These are phyloP conservation scores for Balearica regulorum DNA, from an alignment of 2,797 vertebrate genomes.

Conservation along the genomic window DNA sequence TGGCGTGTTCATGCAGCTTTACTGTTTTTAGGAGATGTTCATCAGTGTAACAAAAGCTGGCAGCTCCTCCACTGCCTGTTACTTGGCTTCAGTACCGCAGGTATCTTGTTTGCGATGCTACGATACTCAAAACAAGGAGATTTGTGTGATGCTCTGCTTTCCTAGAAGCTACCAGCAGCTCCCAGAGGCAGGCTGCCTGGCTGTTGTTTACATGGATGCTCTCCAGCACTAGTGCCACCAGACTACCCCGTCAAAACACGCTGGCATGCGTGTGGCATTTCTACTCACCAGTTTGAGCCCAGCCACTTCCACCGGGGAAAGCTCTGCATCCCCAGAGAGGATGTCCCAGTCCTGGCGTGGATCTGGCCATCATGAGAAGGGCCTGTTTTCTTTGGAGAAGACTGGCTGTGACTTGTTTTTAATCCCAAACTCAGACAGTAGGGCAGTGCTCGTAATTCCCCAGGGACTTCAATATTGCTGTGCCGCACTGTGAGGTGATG, in stretches of 20 bases:
- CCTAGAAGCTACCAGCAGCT: neutral
- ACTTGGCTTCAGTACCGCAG: neutral
- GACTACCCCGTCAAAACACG: neutral
- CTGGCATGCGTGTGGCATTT: neutral
- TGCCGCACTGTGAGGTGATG: neutral
- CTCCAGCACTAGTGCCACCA: neutral
- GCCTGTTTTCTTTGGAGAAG: neutral
- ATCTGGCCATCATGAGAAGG: neutral
- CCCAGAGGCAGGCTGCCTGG: neutral
- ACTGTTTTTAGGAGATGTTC: neutral
- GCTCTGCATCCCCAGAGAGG: neutral
- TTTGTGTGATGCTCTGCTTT: neutral
- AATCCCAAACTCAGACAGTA: neutral
- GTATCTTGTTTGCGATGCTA: neutral
- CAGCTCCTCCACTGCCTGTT: neutral
- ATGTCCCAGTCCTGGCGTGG: neutral
- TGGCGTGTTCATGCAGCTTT: neutral
- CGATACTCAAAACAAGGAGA: neutral
- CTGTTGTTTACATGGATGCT: neutral
- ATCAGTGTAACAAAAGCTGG: neutral
- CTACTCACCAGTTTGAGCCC: neutral
- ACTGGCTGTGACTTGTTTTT: neutral
- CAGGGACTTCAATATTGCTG: neutral
- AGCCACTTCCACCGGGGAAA: neutral
- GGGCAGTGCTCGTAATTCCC: neutral